A percentile compares a stretch with the other conserved stretches of the same genome.
Evolutionary conservation across 1,140 invertebrate genomes (phyloP).

Genomic region (Ladona fulva): DNA sequence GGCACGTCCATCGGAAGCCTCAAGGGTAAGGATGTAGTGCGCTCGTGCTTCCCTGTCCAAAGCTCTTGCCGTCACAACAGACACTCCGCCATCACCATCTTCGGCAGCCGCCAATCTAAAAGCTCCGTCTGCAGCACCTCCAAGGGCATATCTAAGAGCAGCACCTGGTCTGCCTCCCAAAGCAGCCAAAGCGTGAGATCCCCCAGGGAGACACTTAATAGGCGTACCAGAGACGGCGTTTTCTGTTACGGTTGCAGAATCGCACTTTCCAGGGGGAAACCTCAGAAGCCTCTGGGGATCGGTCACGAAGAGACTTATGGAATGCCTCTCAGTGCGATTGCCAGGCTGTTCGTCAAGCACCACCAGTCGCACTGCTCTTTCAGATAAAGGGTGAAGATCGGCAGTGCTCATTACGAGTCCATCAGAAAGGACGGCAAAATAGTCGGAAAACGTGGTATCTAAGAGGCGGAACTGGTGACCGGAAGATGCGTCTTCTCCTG

Average conservation of each 20-base stretch:
- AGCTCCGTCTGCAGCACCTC: conserved; percentile 56
- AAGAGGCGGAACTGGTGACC: conserved; percentile 51
- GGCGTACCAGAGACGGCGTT: conserved; percentile 62
- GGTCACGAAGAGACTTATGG: conserved; percentile 69
- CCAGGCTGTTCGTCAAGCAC: conserved; percentile 71
- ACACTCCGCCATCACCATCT: conserved; percentile 38
- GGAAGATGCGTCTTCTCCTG: conserved; percentile 28
- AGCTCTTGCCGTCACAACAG: conserved; percentile 57
- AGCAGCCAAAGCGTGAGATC: conserved; percentile 13
- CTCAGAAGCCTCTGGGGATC: conserved; percentile 68
- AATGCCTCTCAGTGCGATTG: conserved; percentile 60
- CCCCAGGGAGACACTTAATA: conserved; percentile 45
- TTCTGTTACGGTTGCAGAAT: conserved; percentile 56
- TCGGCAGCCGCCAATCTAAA: conserved; percentile 57
- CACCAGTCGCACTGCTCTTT: conserved; percentile 66
- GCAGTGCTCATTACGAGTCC: conserved; percentile 84
- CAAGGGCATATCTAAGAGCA: conserved; percentile 66
- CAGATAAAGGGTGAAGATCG: conserved; percentile 67
- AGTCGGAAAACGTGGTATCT: conserved; percentile 67
- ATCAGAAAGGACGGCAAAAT: conserved; percentile 77
- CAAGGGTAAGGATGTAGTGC: conserved; percentile 60
- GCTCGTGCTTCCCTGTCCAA: conserved; percentile 62
- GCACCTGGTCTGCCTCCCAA: conserved; percentile 29
- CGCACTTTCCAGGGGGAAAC: conserved; percentile 56
- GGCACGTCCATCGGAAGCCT: conserved; percentile 66